A percentile compares a stretch with the other conserved stretches of the same genome.
These are phyloP conservation scores for Agrenia bidenticulata DNA, from an alignment of 2,888 invertebrate species.

Conservation along the genomic window DNA sequence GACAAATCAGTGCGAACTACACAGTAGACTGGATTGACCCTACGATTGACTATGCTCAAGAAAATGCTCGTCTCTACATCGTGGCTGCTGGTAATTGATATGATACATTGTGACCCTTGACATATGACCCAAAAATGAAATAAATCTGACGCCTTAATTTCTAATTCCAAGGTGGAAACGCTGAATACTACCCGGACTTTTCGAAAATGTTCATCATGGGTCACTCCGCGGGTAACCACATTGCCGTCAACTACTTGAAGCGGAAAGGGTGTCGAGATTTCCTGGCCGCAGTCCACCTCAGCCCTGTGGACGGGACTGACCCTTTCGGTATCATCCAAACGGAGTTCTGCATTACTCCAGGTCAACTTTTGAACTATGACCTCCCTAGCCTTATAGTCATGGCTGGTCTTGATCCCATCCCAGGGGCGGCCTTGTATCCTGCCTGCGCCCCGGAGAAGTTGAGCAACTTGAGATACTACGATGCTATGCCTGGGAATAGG, in stretches of 20 bases:
- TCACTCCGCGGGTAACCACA: conserved; percentile 43
- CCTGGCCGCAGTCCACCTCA: conserved; percentile 43
- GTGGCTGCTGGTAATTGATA: conserved; percentile 20
- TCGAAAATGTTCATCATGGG: conserved; percentile 36
- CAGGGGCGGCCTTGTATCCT: conserved; percentile 30
- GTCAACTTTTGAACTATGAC: conserved; percentile 44
- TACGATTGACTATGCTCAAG: conserved; percentile 26
- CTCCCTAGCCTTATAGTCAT: conserved; percentile 47
- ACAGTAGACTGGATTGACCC: conserved; percentile 38
- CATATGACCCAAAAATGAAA: conserved; percentile 1
- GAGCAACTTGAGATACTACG: conserved; percentile 48
- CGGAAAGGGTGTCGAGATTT: conserved; percentile 45
- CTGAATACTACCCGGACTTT: conserved; percentile 25
- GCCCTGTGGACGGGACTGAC: conserved; percentile 52
- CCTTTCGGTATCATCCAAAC: conserved; percentile 42
- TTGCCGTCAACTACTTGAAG: conserved; percentile 40
- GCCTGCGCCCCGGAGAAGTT: conserved; percentile 50
- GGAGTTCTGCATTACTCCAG: conserved; percentile 48
- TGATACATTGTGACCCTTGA: background rate
- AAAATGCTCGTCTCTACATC: conserved; percentile 15
- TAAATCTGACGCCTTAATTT: no score
- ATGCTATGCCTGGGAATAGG: conserved; percentile 46
- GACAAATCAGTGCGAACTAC: conserved; percentile 29
- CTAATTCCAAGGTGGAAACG: conserved; percentile 30
- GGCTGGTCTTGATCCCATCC: conserved; percentile 47